A percentile compares a stretch with the other conserved stretches of the same genome.
These are phyloP conservation scores for Zhengitettix transpicula DNA, from an alignment of 2,888 invertebrate species.

Conservation along the genomic window DNA sequence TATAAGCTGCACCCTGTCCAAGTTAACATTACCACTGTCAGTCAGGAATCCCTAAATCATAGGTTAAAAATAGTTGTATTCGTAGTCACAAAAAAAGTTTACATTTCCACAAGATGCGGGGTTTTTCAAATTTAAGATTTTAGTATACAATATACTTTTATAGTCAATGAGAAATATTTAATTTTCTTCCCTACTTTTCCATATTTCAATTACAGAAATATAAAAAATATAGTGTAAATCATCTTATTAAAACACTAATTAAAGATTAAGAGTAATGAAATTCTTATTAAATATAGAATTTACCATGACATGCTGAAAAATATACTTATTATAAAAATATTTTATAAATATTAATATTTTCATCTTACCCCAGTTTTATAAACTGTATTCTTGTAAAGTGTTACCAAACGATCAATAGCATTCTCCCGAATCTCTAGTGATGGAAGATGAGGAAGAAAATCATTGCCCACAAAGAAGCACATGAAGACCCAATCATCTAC, in stretches of 20 bases:
- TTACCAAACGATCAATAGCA: conserved; percentile 86
- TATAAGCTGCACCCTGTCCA: conserved; percentile 87
- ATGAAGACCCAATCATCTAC: conserved; percentile 97
- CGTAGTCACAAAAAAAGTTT: no score
- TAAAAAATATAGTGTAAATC: neutral
- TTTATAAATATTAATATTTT: neutral
- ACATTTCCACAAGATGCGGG: no score
- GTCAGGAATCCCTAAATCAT: conserved; percentile 72
- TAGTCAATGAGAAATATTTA: neutral
- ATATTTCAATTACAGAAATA: neutral
- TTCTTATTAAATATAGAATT: conserved; percentile 1
- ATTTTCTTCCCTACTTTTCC: neutral
- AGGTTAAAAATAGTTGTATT: no score
- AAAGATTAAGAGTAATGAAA: conserved; percentile 3
- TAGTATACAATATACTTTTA: neutral
- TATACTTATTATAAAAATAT: neutral
- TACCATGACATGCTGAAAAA: neutral
- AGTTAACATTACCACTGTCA: conserved; percentile 82
- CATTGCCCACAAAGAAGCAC: conserved; percentile 99
- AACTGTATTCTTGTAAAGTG: conserved; percentile 84
- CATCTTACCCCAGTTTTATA: conserved; percentile 68
- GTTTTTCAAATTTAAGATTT: neutral
- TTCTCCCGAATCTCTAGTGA: conserved; percentile 94
- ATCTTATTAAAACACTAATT: no score
- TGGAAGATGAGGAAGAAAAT: conserved; percentile 94